Base-by-base conservation (phyloP, 1,140 invertebrate genomes). In the Bombus sibiricus region DNA sequence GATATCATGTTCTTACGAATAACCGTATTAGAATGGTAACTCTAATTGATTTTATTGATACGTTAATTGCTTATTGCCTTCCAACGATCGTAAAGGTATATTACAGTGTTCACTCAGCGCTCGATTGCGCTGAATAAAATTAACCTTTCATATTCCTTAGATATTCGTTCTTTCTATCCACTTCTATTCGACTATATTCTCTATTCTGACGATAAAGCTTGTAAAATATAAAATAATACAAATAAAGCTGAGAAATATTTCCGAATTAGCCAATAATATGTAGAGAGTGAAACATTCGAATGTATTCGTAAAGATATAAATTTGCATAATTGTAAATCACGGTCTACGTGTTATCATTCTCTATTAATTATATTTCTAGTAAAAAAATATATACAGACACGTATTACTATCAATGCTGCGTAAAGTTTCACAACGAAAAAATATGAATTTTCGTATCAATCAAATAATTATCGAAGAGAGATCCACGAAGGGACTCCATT, bases 41-140 rank as follows among this genome's bases (percentile, higher is more conserved):
- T 92, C 92, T 93, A 94, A 94, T 94, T 93, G 92, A 88, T 93
- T 94, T 94, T 93, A 93, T 88, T 90, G 89, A 92, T 72, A 87
- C 90, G 93, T 93, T 93, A 93, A 94, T 89, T 93, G 90, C 77
- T 90, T 88, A 90, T 90, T 92, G 86, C 91, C 85, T 76, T 87
- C 68, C 64, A 85, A 85, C 72, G 81, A 88, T 85, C 80, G 83
- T 90, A 90, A 91, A 87, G 1, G 47, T 53, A 53, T 53, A 53
- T 53, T 22, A 53, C 47, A 53, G 18, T 43, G 43, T 79, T 62
- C 12, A n/a, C 25, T 28, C 57, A 18, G 0, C 57, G 32, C 69
- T 37, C 57, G 18, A 71, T 77, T 13, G 57, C 18, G 72, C 53
- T 73, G 62, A 82, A 73, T 34, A 41, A 34, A 68, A 81, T 62